Percentiles rank a stretch among this genome's conserved stretches.
These are phyloP conservation scores for Andricus grossulariae DNA, from an alignment of 1,140 invertebrate species.

Conservation along the genomic window DNA sequence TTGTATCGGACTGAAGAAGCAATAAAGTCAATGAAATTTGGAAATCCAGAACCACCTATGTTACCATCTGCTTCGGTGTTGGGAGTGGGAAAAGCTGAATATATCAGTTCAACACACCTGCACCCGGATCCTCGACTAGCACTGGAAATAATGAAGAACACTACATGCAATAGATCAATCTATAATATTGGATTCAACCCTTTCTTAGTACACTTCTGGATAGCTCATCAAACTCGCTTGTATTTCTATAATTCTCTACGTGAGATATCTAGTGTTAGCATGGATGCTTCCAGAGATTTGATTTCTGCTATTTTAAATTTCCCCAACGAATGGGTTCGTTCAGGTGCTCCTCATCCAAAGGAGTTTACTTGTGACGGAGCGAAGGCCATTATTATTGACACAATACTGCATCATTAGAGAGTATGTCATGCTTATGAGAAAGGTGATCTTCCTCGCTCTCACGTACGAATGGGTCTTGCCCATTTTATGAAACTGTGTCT, in stretches of 20 bases:
- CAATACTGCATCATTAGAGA: conserved; percentile 38
- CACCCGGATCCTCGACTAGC: conserved; percentile 39
- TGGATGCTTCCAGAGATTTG: conserved; percentile 25
- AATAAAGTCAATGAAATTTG: not conserved
- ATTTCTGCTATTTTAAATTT: conserved; percentile 38
- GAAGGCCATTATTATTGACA: conserved; percentile 43
- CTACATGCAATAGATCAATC: not conserved
- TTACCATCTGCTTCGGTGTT: not conserved
- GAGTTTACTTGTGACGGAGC: conserved; percentile 44
- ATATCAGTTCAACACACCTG: conserved; percentile 1
- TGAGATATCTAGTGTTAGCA: no score
- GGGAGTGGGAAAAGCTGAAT: conserved; percentile 28
- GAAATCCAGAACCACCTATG: not conserved
- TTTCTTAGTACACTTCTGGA: conserved; percentile 45
- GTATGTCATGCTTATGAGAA: conserved; percentile 33
- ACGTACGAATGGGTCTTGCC: conserved; percentile 36
- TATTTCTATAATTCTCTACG: no score
- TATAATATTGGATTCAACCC: conserved; percentile 40
- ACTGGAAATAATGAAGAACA: conserved; percentile 29
- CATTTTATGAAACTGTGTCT: conserved; percentile 38
- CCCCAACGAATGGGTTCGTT: no score
- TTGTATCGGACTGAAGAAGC: conserved; percentile 12
- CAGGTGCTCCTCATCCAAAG: conserved; percentile 40
- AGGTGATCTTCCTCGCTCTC: not conserved
- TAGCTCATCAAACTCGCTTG: no score